These are phyloP conservation scores for Spicauda simplicius DNA, from an alignment of 2,888 invertebrate species.

Conservation along the genomic window DNA sequence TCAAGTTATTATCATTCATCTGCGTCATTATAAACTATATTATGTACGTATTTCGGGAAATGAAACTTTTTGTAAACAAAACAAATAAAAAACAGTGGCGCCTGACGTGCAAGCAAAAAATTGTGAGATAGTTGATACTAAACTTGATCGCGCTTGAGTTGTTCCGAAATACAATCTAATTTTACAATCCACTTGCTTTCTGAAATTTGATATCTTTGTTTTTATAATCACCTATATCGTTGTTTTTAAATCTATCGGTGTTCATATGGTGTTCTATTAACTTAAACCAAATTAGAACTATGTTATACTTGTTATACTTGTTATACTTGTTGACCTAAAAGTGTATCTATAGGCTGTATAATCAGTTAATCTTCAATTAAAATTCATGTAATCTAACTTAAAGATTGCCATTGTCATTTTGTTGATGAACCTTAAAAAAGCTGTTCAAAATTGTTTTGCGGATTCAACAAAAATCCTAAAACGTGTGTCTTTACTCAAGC, in stretches of 20 bases:
- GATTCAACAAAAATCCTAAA: conserved; percentile 11
- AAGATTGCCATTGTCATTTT: no score
- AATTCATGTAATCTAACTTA: no score
- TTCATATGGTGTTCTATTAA: not conserved
- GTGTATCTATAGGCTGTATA: no score
- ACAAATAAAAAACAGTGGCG: conserved; percentile 62
- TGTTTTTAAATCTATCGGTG: conserved; percentile 8
- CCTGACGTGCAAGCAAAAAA: conserved; percentile 56
- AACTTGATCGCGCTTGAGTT: conserved; percentile 60
- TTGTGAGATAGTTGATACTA: conserved; percentile 60
- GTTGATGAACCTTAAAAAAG: not conserved
- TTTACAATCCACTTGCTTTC: conserved; percentile 63
- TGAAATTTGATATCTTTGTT: conserved; percentile 41
- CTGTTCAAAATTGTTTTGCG: not conserved
- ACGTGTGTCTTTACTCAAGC: conserved; percentile 32
- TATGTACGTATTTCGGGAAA: conserved; percentile 6
- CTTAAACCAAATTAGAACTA: no score
- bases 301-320: no score
- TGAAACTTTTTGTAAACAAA: conserved; percentile 23
- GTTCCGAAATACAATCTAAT: conserved; percentile 62
- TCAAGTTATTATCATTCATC: not conserved
- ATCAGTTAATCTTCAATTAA: no score
- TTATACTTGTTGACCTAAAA: no score
- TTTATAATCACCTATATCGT: conserved; percentile 19
- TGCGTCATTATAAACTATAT: not conserved